Percentiles rank a stretch among this genome's conserved stretches.
phyloP scores from a whole-genome alignment of 2,888 invertebrate genomes.

The Drosophila diplacantha region DNA sequence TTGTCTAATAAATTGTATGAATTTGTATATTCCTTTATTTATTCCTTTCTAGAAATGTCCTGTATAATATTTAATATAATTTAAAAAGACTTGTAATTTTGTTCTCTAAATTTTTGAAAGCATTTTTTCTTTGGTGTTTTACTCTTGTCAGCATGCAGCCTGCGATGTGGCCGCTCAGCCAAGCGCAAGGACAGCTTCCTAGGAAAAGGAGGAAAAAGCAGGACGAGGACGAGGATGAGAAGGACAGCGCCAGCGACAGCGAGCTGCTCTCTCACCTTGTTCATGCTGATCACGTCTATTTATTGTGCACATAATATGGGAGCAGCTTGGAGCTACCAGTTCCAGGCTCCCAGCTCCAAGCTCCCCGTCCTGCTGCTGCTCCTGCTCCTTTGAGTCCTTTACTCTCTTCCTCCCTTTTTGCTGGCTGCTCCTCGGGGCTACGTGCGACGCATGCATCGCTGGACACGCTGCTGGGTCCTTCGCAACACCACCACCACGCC shows the following conservation, averaged over 20 bases:
- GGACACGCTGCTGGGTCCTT: constrained; percentile 56
- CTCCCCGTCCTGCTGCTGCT: constrained; percentile 13
- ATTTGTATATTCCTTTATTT: neutral
- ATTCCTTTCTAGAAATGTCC: fast-evolving
- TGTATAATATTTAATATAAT: neutral
- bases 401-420: constrained; percentile 24
- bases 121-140: constrained; percentile 7
- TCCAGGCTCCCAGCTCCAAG: constrained; percentile 7
- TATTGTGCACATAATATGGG: constrained; percentile 77
- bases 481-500: constrained; percentile 8
- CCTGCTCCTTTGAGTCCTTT: constrained; percentile 16
- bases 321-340: constrained; percentile 48
- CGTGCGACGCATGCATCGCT: constrained; percentile 72
- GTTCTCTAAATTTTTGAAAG: neutral
- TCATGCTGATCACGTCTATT: constrained; percentile 77
- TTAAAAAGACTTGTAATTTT: neutral
- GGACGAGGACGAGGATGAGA: constrained; percentile 15
- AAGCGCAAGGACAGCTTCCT: constrained; percentile 60
- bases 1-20: no score
- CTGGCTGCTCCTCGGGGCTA: constrained; percentile 59
- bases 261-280: constrained; percentile 54
- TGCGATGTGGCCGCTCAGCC: constrained; percentile 57
- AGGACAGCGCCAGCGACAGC: constrained; percentile 32
- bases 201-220: constrained; percentile 17
- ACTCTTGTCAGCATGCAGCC: constrained; percentile 63